Evolutionary conservation across 2,797 vertebrate genomes (phyloP).

Genomic region (Eutrigla gurnardus): DNA sequence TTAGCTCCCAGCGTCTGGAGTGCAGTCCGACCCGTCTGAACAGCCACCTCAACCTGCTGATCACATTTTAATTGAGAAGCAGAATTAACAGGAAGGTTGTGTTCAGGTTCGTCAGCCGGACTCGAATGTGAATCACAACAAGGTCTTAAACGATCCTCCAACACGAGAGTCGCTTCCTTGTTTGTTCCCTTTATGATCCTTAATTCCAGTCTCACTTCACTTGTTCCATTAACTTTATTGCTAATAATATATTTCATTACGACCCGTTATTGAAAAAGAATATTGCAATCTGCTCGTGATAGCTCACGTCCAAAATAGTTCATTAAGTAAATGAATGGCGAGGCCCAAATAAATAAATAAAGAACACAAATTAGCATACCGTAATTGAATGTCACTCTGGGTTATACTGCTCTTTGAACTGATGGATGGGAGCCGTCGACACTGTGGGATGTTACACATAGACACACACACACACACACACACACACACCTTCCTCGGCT

Average conservation of each 20-base stretch:
- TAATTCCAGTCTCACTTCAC: slow-evolving; percentile 76
- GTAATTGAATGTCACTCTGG: slow-evolving; percentile 84
- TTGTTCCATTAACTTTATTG: slow-evolving; percentile 81
- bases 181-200: slow-evolving; percentile 62
- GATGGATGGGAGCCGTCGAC: slow-evolving; percentile 68
- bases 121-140: not conserved
- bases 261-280: slow-evolving; percentile 75
- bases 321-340: slow-evolving; percentile 82
- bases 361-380: slow-evolving; percentile 80
- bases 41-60: slow-evolving; percentile 49
- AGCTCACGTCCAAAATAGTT: slow-evolving; percentile 78
- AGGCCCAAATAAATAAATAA: slow-evolving; percentile 78
- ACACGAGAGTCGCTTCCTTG: slow-evolving; percentile 37
- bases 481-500: no score
- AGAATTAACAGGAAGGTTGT: slow-evolving; percentile 41
- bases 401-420: slow-evolving; percentile 80
- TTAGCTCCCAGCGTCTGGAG: slow-evolving; percentile 40
- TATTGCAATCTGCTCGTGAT: slow-evolving; percentile 79
- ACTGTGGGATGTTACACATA: slow-evolving; percentile 3
- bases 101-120: slow-evolving; percentile 48
- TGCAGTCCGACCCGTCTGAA: slow-evolving; percentile 51
- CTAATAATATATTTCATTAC: slow-evolving; percentile 82
- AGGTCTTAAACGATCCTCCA: slow-evolving; percentile 30
- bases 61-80: slow-evolving; percentile 70
- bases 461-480: slow-evolving; percentile 2